Evolutionary conservation across 2,797 vertebrate species (phyloP), one percentile per base, ranked within the genome.

Genomic region (Jordanella pulchra): DNA sequence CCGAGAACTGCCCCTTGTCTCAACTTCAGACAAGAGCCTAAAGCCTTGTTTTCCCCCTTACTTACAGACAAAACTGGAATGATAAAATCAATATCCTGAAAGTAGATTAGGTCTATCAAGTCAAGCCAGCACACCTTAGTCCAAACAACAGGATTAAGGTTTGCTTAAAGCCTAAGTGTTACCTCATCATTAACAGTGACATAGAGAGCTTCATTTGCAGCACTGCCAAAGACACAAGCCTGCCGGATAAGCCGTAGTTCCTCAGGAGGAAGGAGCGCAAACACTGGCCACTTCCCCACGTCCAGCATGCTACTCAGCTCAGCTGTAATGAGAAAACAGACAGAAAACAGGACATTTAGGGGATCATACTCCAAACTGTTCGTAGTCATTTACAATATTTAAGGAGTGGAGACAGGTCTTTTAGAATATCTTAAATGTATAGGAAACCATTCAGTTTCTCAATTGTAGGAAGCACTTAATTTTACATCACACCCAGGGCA

Each of bases 221-320:
- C 96, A 27, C 92, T 97, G 89, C 98, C 98, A 85, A 98, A 99
- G 66, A 99, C 96, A 92, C 98, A 99, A 72, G 97, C 97, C 86
- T 98, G 97, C 69, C 95, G 95, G 89, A 99, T 96, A 84, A 96
- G 95, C 75, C 94, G 94, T 55, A 98, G 92, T 54, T 98, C 97
- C 87, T 98, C 96, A 66, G 96, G 96, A 80, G 97, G 96, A 86
- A 97, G 96, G 70, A 99, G 96, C 51, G 98, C 97, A 93, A 99
- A 99, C 85, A 99, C 96, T 10, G 98, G 97, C 98, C 98, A 99
- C 92, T 99, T 99, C 79, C 97, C 98, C 91, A 99, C 96, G 94
- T 99, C 98, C 93, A 99, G 92, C 97, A 99, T 99, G 86, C 94
- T 98, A 94, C 75, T 87, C 74, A 73, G 80, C 73, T 86, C 72